Conservation (phyloP, 2,797 vertebrate species). For the Coluber constrictor region DNA sequence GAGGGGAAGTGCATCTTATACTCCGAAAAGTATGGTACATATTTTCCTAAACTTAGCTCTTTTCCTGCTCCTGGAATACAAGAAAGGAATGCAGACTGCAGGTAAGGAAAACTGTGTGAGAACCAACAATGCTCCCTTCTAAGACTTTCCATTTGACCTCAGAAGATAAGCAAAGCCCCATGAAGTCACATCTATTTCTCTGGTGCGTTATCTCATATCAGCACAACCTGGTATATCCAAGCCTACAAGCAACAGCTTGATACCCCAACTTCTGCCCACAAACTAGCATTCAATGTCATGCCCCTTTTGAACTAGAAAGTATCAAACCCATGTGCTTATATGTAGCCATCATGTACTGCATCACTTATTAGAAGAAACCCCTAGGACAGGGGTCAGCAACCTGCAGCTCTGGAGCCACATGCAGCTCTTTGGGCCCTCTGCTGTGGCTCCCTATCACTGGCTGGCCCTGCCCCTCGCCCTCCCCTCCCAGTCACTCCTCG, state of each 20-base stretch:
- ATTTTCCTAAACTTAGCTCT: not conserved
- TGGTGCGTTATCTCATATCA: not conserved
- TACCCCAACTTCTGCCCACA: no score
- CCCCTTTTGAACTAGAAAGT: not conserved
- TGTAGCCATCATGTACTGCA: not conserved
- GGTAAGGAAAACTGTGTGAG: not conserved
- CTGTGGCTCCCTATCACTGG: no score
- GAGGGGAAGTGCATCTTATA: no score
- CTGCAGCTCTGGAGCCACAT: no score
- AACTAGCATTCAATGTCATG: not conserved
- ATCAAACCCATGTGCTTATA: not conserved
- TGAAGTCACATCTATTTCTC: not conserved
- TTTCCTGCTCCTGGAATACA: not conserved
- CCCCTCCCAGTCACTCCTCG: no score
- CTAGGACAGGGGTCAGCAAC: not conserved
- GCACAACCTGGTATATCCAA: not conserved
- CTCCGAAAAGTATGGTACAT: no score
- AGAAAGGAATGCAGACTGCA: not conserved
- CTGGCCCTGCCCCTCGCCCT: no score
- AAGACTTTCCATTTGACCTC: not conserved
- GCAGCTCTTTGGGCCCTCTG: no score
- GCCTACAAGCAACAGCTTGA: not conserved
- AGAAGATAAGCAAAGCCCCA: not conserved
- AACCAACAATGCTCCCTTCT: no score
- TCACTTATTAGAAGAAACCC: not conserved